A percentile compares a stretch with the other conserved stretches of the same genome.
These are phyloP conservation scores for Tetanocera ferruginea DNA, from an alignment of 2,888 invertebrate genomes.

Conservation along the genomic window DNA sequence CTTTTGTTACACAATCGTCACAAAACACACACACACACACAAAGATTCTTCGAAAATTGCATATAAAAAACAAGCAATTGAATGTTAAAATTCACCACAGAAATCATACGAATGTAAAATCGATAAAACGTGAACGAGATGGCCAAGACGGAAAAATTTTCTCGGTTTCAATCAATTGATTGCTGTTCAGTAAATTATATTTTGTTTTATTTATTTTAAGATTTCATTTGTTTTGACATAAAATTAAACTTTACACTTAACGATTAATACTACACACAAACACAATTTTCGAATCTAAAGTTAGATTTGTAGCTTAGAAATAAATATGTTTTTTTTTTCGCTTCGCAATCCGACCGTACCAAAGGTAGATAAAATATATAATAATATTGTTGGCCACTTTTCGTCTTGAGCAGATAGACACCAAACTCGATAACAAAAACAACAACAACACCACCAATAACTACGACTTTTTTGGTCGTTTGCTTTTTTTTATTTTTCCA, in stretches of 20 bases:
- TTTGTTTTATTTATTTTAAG: slow-evolving; percentile 46
- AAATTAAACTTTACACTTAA: background rate
- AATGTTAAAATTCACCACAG: slow-evolving; percentile 18
- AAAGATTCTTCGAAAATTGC: slow-evolving; percentile 1
- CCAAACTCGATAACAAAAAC: slow-evolving; percentile 10
- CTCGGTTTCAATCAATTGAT: background rate
- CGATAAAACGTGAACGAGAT: slow-evolving; percentile 8
- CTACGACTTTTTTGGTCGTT: background rate
- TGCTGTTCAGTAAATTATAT: background rate
- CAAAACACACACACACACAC: slow-evolving; percentile 9
- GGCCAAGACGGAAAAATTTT: slow-evolving; percentile 2
- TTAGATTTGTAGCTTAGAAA: background rate
- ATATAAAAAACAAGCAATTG: background rate
- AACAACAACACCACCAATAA: background rate
- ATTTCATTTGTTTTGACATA: background rate
- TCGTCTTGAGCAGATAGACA: slow-evolving; percentile 25
- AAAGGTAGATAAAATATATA: slow-evolving; percentile 64
- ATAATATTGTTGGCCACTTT: slow-evolving; percentile 45
- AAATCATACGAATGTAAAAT: slow-evolving; percentile 28
- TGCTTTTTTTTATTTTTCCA: slow-evolving; percentile 53
- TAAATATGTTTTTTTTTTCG: background rate
- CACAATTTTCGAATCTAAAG: background rate
- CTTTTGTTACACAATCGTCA: slow-evolving; percentile 14
- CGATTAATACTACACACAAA: background rate
- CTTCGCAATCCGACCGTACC: slow-evolving; percentile 57